Percentiles rank a stretch among this genome's conserved stretches.
phyloP scores from a whole-genome alignment of 2,888 invertebrate genomes.

The Conomelus anceps region DNA sequence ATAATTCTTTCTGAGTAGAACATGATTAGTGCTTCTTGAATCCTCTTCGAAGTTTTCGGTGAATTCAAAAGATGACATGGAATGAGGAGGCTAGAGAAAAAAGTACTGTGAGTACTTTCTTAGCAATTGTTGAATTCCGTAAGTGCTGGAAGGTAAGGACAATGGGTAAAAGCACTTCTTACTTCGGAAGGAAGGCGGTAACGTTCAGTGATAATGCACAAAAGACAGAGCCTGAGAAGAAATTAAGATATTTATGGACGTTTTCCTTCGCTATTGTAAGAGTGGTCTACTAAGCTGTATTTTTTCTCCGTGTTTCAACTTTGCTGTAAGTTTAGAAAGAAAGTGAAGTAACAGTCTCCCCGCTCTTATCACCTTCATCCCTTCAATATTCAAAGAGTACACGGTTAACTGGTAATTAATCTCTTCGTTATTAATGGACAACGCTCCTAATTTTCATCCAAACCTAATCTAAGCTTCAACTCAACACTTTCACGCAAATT shows the following conservation, averaged over 20 bases:
- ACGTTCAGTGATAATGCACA: background rate
- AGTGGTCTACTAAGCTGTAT: background rate
- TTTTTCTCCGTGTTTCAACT: background rate
- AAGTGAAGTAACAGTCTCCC: background rate
- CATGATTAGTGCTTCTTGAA: background rate
- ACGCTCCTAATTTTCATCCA: background rate
- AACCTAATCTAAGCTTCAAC: no score
- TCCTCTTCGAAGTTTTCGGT: background rate
- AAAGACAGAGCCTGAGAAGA: background rate
- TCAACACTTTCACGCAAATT: background rate
- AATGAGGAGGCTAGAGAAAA: background rate
- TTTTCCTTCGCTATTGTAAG: background rate
- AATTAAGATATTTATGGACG: background rate
- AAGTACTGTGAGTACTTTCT: background rate
- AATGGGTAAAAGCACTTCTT: background rate
- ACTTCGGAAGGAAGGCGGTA: background rate
- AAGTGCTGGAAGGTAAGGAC: background rate
- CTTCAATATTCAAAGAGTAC: background rate
- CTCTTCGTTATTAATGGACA: background rate
- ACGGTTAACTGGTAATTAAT: background rate
- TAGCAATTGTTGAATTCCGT: background rate
- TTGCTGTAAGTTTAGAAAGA: background rate
- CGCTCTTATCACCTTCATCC: background rate
- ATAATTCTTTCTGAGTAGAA: background rate
- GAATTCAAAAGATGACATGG: background rate